phyloP scores from a whole-genome alignment of 2,113 vertebrate genomes.

The Pelodiscus sinensis region DNA sequence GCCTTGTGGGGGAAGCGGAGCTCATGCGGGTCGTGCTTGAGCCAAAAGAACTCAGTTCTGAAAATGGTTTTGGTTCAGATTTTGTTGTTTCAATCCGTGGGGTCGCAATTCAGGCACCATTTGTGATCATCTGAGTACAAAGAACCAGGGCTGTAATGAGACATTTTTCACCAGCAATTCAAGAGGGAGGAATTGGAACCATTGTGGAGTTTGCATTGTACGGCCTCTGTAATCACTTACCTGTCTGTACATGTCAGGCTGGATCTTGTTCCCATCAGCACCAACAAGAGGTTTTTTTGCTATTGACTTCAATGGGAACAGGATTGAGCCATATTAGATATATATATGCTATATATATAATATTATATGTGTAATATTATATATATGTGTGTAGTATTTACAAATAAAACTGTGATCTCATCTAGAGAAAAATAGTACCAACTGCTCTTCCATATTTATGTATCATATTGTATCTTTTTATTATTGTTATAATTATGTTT shows the following conservation, averaged over 20 bases:
- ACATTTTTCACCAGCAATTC: slow-evolving; percentile 80
- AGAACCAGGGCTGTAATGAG: slow-evolving; percentile 68
- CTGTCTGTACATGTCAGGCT: slow-evolving; percentile 74
- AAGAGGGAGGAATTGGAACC: slow-evolving; percentile 71
- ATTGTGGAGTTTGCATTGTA: slow-evolving; percentile 76
- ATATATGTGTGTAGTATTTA: slow-evolving; percentile 84
- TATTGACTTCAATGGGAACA: slow-evolving; percentile 65
- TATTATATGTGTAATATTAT: slow-evolving; percentile 80
- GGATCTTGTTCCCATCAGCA: slow-evolving; percentile 72
- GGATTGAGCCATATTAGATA: slow-evolving; percentile 73
- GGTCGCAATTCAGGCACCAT: slow-evolving; percentile 52
- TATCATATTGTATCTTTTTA: slow-evolving; percentile 85
- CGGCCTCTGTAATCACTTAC: slow-evolving; percentile 79
- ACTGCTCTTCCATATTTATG: slow-evolving; percentile 86
- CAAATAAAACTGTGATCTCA: slow-evolving; percentile 88
- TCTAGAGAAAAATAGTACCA: slow-evolving; percentile 84
- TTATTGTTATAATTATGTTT: slow-evolving; percentile 81
- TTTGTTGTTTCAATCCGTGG: slow-evolving; percentile 29
- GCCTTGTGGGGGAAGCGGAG: slow-evolving; percentile 47
- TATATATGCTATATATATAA: slow-evolving; percentile 82
- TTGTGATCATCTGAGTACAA: slow-evolving; percentile 72
- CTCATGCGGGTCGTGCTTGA: slow-evolving; percentile 41
- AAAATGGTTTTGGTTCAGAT: slow-evolving; percentile 32
- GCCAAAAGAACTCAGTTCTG: slow-evolving; percentile 46
- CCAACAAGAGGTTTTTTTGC: slow-evolving; percentile 45